Percentiles rank a stretch among this genome's conserved stretches.
phyloP scores from a whole-genome alignment of 2,797 vertebrate species.

The Diplodus sargus region DNA sequence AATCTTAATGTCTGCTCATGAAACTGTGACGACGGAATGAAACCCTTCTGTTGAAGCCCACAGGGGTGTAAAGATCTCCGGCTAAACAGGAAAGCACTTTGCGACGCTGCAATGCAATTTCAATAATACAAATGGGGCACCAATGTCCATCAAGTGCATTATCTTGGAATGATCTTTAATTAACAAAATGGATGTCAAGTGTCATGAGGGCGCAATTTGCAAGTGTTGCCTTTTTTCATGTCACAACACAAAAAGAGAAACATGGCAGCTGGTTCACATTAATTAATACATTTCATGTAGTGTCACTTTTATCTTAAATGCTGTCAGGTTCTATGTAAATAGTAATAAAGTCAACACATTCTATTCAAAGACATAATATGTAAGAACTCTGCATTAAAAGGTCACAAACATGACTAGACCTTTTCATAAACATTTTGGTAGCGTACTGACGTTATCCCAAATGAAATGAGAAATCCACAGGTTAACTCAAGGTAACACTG shows the following conservation, averaged over 20 bases:
- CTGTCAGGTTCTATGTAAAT: background rate
- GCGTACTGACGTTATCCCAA: no score
- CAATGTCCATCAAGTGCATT: background rate
- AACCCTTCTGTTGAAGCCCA: background rate
- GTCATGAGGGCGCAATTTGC: background rate
- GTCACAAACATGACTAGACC: no score
- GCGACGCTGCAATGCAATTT: background rate
- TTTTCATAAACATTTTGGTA: no score
- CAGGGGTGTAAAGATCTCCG: background rate
- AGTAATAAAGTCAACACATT: background rate
- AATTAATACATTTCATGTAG: background rate
- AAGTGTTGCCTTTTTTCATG: background rate
- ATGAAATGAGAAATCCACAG: no score
- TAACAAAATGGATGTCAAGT: background rate
- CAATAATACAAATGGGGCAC: background rate
- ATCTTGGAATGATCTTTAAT: background rate
- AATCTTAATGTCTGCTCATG: conserved; percentile 5
- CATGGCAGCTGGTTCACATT: background rate
- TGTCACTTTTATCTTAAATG: background rate
- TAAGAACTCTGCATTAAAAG: no score
- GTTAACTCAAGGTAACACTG: no score
- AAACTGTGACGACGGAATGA: background rate
- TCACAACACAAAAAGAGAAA: background rate
- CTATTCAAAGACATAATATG: background rate
- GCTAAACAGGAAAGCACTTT: background rate